A percentile compares a stretch with the other conserved stretches of the same genome.
These are phyloP conservation scores for Poecilus cupreus DNA, from an alignment of 2,888 invertebrate species.

Conservation along the genomic window DNA sequence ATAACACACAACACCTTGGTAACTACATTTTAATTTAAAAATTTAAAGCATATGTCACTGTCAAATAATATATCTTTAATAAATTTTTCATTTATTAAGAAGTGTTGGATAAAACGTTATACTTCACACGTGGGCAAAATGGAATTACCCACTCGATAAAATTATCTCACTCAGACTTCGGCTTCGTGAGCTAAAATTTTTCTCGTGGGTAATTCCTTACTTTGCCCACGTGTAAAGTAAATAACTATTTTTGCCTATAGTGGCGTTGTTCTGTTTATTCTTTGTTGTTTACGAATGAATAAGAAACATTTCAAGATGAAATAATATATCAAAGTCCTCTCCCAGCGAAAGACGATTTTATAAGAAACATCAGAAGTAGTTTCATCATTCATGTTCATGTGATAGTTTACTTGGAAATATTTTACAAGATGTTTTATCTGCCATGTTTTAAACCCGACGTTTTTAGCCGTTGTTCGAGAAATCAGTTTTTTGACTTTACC, in stretches of 20 bases:
- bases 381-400: slow-evolving; percentile 36
- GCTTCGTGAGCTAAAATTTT: no score
- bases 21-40: no score
- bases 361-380: slow-evolving; percentile 37
- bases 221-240: no score
- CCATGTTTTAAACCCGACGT: slow-evolving; percentile 27
- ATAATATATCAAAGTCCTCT: neutral
- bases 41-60: no score
- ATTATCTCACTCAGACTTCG: no score
- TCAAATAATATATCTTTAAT: no score
- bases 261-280: neutral
- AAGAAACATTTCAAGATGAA: slow-evolving; percentile 18
- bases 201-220: no score
- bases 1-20: no score
- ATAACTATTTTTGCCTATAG: neutral
- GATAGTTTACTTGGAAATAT: slow-evolving; percentile 34
- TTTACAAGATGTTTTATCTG: slow-evolving; percentile 21
- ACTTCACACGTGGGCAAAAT: no score
- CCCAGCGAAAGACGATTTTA: slow-evolving; percentile 8
- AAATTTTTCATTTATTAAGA: no score
- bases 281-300: slow-evolving; percentile 11
- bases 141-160: no score
- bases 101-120: no score
- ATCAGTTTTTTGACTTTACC: slow-evolving; percentile 38
- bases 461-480: neutral